Evolutionary conservation across 2,113 vertebrate genomes (phyloP).

Genomic region (Neolamprologus modestus): DNA sequence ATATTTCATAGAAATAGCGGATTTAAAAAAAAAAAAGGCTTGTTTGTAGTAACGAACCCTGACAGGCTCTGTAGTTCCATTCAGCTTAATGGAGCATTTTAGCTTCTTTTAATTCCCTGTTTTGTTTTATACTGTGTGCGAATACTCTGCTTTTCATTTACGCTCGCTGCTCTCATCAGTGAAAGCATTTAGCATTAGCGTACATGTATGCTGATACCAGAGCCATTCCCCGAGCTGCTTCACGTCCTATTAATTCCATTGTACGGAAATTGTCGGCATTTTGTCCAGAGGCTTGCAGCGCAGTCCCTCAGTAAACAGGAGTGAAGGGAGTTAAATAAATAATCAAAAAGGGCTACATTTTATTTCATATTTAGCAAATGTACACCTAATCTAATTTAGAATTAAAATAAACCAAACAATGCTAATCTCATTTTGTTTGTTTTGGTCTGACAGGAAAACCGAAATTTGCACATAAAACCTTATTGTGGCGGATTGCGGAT

Average conservation of each 20-base stretch:
- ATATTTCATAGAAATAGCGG: neutral
- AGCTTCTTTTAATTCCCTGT: neutral
- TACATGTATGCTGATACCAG: neutral
- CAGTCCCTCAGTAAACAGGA: neutral
- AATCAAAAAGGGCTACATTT: neutral
- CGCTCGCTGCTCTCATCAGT: neutral
- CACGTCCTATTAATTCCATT: neutral
- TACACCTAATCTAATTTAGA: neutral
- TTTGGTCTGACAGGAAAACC: neutral
- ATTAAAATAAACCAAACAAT: neutral
- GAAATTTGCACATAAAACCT: neutral
- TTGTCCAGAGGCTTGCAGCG: neutral
- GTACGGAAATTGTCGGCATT: neutral
- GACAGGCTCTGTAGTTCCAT: neutral
- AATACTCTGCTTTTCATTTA: neutral
- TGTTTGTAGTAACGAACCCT: neutral
- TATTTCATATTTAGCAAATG: neutral
- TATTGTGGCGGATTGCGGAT: too few relatives aligned
- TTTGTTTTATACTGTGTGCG: neutral
- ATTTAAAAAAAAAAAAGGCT: fast-evolving
- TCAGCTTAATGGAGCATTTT: neutral
- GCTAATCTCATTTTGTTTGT: neutral
- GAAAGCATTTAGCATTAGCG: neutral
- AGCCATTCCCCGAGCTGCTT: neutral
- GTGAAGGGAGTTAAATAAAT: neutral